Conservation (phyloP, 1,140 invertebrate genomes). For the Delia radicum region DNA sequence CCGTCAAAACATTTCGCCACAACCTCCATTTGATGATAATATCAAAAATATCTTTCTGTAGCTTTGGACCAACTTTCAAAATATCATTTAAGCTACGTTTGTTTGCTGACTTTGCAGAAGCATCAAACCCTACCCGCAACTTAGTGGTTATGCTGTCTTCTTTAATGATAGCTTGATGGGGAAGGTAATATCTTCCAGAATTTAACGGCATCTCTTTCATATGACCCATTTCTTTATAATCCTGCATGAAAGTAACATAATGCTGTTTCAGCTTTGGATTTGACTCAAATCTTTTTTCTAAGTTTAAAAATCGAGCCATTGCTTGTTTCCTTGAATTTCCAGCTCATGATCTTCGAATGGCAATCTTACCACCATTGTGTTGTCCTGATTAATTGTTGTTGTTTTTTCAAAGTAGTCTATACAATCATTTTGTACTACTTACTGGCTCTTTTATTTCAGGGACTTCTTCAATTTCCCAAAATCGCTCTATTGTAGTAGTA, state of each 20-base stretch:
- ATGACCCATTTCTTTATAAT: slow-evolving; percentile 17
- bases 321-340: slow-evolving; percentile 6
- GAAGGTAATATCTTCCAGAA: slow-evolving; percentile 19
- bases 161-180: slow-evolving; percentile 26
- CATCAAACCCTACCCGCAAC: slow-evolving; percentile 41
- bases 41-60: slow-evolving; percentile 45
- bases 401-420: neutral
- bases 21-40: slow-evolving; percentile 47
- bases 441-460: neutral
- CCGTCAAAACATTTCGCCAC: slow-evolving; percentile 37
- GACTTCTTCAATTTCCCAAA: slow-evolving; percentile 15
- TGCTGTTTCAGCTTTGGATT: neutral
- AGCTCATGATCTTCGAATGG: slow-evolving; percentile 1
- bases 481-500: neutral
- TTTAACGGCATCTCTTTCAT: slow-evolving; percentile 17
- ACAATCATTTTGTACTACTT: neutral
- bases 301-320: neutral
- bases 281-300: neutral
- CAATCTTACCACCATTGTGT: neutral
- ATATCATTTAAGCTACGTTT: slow-evolving; percentile 46
- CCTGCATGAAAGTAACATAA: slow-evolving; percentile 17
- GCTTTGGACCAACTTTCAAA: slow-evolving; percentile 42
- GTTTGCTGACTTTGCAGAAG: slow-evolving; percentile 31
- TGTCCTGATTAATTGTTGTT: neutral
- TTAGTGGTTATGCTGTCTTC: slow-evolving; percentile 35